Base-by-base conservation (phyloP, 2,797 vertebrate species). In the Lepus oiostolus region DNA sequence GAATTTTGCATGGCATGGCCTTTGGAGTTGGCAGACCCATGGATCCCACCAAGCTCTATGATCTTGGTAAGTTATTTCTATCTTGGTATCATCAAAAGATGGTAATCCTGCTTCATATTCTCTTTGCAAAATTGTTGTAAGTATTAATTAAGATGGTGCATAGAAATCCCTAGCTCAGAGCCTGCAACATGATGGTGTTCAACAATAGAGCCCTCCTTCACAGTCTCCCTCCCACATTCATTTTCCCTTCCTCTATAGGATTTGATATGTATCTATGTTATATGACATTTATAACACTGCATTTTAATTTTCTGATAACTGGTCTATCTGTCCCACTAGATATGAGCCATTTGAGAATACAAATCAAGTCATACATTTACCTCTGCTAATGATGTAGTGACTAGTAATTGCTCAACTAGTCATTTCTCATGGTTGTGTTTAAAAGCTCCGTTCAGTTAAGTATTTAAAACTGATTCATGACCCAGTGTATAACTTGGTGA, bases 351-450 rank as follows among this genome's bases (percentile, higher is more conserved):
- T 86, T 62, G 72, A 91, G 30, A 89, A 79, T 32, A 50, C 26
- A 85, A 74, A 14, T 30, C 65, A 62, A 12, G 3, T 19, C 54
- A 76, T 93, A 47, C 58, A 72, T 75, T 63, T 82, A 68, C 62
- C 63, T 91, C 58, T 67, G n/a, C 30, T 62, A 67, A 81, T 47
- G 76, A 89, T 60, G 93, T 28, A 77, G 19, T 85, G 50, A 68
- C 72, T 2, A 77, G 21, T 62, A 94, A 11, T 62, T 91, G 52
- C 38, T 94, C 60, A 50, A 58, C 88, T 93, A 82, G 76, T 47
- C 67, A 58, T 58, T 58, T 76, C 74, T 47, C 35, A 17, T 65
- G 74, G 12, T 32, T 81, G 38, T 65, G 19, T 71, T 81, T 77
- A 32, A 89, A 95, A 70, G 30, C 60, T 89, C 76, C 79, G 21